phyloP scores from a whole-genome alignment of 1,140 invertebrate genomes.

The Ips nitidus region DNA sequence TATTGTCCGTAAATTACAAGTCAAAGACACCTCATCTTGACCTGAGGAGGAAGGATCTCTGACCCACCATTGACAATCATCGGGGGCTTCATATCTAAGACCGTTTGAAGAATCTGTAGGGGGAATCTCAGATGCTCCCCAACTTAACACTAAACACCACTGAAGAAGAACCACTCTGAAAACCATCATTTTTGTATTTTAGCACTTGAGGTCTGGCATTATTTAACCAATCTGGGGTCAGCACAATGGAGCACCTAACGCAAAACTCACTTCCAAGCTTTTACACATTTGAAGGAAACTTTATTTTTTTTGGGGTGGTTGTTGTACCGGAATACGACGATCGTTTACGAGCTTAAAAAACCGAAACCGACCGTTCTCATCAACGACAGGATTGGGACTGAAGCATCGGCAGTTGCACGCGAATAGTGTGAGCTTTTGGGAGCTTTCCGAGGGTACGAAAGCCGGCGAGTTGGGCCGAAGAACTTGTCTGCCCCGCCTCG shows the following conservation, averaged over 20 bases:
- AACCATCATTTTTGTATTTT: neutral
- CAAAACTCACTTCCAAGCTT: no score
- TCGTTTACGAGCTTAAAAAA: slow-evolving; percentile 1
- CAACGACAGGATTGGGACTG: slow-evolving; percentile 9
- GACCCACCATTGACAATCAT: slow-evolving; percentile 78
- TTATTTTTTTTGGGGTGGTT: no score
- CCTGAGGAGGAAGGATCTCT: slow-evolving; percentile 55
- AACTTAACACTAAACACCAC: neutral
- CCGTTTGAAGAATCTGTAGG: slow-evolving; percentile 54
- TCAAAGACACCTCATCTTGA: slow-evolving; percentile 72
- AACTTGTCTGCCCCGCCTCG: slow-evolving; percentile 38
- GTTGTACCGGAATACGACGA: neutral
- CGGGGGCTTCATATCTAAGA: slow-evolving; percentile 75
- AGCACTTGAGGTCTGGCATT: no score
- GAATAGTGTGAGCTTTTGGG: slow-evolving; percentile 35
- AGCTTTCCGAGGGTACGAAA: slow-evolving; percentile 27
- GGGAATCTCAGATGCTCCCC: slow-evolving; percentile 3
- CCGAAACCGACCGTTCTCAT: slow-evolving; percentile 29
- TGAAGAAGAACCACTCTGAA: neutral
- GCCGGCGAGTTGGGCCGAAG: slow-evolving; percentile 35
- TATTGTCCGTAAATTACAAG: slow-evolving; percentile 75
- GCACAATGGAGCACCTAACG: no score
- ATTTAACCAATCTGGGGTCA: no score
- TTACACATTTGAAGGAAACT: no score
- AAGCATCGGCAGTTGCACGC: slow-evolving; percentile 20